Conservation (phyloP, 2,113 vertebrate genomes). For the Campylomormyrus numenius region DNA sequence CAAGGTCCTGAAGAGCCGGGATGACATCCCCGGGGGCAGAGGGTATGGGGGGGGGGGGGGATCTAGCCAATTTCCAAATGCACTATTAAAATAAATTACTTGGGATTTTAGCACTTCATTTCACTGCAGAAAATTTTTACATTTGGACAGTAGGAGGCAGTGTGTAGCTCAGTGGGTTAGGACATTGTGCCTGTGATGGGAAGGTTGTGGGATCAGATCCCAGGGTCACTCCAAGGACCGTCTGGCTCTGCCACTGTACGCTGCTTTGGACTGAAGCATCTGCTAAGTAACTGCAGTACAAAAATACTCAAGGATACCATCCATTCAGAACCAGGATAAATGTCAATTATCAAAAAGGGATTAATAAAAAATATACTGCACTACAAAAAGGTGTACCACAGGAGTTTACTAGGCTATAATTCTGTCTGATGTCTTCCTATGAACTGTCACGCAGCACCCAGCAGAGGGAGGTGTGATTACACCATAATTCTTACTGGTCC, state of each 20-base stretch:
- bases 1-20: background rate
- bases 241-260: background rate
- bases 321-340: background rate
- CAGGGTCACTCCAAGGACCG: background rate
- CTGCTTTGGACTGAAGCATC: background rate
- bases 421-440: background rate
- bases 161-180: background rate
- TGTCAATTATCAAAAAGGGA: background rate
- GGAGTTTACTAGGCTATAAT: background rate
- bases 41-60: background rate
- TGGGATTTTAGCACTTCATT: background rate
- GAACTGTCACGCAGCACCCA: background rate
- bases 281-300: background rate
- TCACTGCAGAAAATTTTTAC: background rate
- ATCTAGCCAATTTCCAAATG: background rate
- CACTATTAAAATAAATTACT: background rate
- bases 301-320: background rate
- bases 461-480: background rate
- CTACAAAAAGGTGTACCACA: background rate
- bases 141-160: background rate
- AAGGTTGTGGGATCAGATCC: background rate
- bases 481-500: background rate
- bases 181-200: background rate
- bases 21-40: background rate
- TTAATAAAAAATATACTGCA: background rate